These are phyloP conservation scores for Chelon auratus DNA, from an alignment of 2,797 vertebrate species.

Conservation along the genomic window DNA sequence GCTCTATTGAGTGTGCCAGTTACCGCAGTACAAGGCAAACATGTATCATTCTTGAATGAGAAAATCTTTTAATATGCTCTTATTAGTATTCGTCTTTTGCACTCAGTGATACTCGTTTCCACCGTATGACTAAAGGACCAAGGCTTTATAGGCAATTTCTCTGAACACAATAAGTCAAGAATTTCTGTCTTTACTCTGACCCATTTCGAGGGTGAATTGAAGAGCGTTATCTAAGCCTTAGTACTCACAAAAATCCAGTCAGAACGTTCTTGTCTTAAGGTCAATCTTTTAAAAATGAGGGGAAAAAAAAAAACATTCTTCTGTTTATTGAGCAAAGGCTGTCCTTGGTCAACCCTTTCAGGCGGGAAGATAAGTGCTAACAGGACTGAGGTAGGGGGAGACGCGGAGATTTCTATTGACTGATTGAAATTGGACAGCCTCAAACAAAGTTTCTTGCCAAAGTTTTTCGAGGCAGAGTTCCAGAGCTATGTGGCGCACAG, in stretches of 20 bases:
- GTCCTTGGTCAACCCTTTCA: constrained; percentile 77
- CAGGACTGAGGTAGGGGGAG: constrained; percentile 57
- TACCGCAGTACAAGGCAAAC: constrained; percentile 43
- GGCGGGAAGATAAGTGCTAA: constrained; percentile 68
- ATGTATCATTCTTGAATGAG: constrained; percentile 39
- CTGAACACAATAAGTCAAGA: constrained; percentile 61
- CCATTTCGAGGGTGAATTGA: constrained; percentile 65
- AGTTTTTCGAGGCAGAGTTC: constrained; percentile 71
- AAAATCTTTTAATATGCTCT: constrained; percentile 42
- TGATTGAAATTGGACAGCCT: constrained; percentile 73
- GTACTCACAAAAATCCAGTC: constrained; percentile 70
- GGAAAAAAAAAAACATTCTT: constrained; percentile 62
- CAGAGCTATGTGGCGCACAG: constrained; percentile 57
- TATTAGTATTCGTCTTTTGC: constrained; percentile 56
- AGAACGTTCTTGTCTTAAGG: constrained; percentile 73
- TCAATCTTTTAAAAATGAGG: constrained; percentile 72
- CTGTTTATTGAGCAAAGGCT: constrained; percentile 74
- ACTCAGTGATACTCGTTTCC: constrained; percentile 47
- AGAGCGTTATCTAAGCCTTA: constrained; percentile 66
- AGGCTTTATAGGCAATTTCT: constrained; percentile 58
- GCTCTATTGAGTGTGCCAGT: constrained; percentile 30
- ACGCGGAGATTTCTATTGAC: constrained; percentile 74
- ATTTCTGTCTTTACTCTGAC: constrained; percentile 63
- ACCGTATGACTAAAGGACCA: constrained; percentile 47
- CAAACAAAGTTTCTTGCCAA: constrained; percentile 75